Evolutionary conservation across 2,113 vertebrate species (phyloP), one percentile per base, ranked within the genome.

Genomic region (Casuarius casuarius): DNA sequence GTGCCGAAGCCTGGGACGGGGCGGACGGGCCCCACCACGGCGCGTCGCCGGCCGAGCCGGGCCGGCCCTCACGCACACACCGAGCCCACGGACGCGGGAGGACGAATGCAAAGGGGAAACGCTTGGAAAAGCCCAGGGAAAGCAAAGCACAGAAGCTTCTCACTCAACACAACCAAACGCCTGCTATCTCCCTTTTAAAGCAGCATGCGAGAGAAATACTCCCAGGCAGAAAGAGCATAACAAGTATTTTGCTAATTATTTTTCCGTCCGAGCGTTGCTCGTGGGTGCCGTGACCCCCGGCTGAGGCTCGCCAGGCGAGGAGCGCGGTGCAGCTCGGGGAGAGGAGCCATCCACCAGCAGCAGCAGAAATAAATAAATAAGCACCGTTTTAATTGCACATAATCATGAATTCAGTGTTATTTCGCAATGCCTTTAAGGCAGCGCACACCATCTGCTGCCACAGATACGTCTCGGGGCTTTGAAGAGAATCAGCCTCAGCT

Each of bases 201-300:
- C 56, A 59, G 40, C 59, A 23, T 1, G 3, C 62, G 1, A 9
- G 6, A 10, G 33, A 65, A 51, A 79, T 7, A 28, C 6, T 19
- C 29, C 23, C 0, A 1, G 29, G 9, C 7, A 10, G 84, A 23
- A 61, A 44, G 59, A 73, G 14, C 62, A 33, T 16, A 46, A 28
- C 4, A 8, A 40, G 21, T 4, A 11, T 3, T n/a, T 18, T 4
- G 22, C 4, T 2, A 40, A 7, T 46, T 4, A 0, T 33, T 90
- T 5, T 33, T 1, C 5, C 40, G 13, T 2, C 20, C 2, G 5
- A 78, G 74, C 40, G 12, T 4, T 2, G 1, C 35, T 26, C 3
- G n/a, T 0, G 2, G 67, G 10, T 12, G 72, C 72, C 1, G 1
- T 3, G 5, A 31, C 22, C 12, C 75, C 44, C 5, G 1, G 1